phyloP scores from a whole-genome alignment of 92 coral and sea anemone species.

The Metridium senile region DNA sequence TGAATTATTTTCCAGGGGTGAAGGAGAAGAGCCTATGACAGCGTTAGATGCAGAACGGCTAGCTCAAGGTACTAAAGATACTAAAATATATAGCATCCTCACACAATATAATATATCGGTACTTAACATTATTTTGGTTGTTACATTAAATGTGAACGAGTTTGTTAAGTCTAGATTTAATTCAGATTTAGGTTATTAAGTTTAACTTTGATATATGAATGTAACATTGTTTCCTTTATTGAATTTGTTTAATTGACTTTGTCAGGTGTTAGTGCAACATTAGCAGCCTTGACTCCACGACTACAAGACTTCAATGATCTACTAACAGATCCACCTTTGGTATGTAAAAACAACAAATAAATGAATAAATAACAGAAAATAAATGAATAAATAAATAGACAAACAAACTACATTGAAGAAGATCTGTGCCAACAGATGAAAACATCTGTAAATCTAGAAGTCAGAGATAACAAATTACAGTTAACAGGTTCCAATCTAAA shows the following conservation, averaged over 20 bases:
- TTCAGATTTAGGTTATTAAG: no score
- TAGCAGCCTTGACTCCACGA: conserved; percentile 94
- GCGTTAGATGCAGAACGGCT: conserved; percentile 95
- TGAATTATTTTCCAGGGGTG: conserved; percentile 48
- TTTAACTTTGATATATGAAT: no score
- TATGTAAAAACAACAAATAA: conserved; percentile 21
- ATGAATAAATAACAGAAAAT: neutral
- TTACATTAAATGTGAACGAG: no score
- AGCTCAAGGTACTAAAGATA: conserved; percentile 77
- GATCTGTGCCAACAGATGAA: no score
- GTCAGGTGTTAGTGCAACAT: conserved; percentile 94
- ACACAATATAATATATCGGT: neutral
- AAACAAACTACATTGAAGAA: no score
- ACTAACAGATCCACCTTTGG: conserved; percentile 92
- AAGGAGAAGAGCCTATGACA: conserved; percentile 97
- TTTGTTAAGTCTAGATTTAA: no score
- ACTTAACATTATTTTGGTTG: no score
- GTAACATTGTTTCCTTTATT: neutral
- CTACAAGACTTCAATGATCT: conserved; percentile 85
- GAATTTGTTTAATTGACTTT: neutral
- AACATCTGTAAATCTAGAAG: no score
- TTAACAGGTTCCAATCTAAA: no score
- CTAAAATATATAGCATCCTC: neutral
- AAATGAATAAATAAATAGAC: no score
- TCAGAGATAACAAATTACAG: no score